Evolutionary conservation across 2,113 vertebrate genomes (phyloP).

Genomic region (Ameiurus melas): DNA sequence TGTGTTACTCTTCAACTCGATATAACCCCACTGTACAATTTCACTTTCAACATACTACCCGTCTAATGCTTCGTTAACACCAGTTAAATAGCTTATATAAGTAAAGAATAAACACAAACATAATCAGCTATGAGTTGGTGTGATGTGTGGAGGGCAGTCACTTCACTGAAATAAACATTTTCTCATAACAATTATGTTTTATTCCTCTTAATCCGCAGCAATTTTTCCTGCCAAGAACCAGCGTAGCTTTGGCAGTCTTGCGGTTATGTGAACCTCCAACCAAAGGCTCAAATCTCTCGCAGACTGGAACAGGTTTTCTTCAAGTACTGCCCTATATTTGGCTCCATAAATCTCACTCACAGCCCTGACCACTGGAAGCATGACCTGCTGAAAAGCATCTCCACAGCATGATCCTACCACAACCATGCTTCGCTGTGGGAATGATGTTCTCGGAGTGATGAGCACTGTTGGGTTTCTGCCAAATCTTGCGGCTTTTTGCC

Average conservation of each 20-base stretch:
- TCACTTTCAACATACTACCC: neutral
- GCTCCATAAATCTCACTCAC: neutral
- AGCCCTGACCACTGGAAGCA: neutral
- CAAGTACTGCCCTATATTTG: neutral
- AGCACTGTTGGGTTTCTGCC: neutral
- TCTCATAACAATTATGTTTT: neutral
- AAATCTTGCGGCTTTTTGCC: neutral
- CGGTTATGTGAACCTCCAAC: neutral
- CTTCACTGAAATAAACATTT: neutral
- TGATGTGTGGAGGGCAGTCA: neutral
- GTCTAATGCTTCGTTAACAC: neutral
- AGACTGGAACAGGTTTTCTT: neutral
- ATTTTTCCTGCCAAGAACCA: neutral
- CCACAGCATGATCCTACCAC: neutral
- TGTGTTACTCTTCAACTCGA: neutral
- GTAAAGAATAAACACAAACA: neutral
- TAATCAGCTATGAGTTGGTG: neutral
- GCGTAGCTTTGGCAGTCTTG: neutral
- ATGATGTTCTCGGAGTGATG: neutral
- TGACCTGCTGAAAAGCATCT: neutral
- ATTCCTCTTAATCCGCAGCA: neutral
- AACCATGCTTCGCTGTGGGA: neutral
- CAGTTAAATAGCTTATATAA: neutral
- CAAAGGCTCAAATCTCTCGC: neutral
- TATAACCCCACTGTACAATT: neutral